Evolutionary conservation across 2,888 invertebrate species (phyloP).

Genomic region (Caenorhabditis becei): DNA sequence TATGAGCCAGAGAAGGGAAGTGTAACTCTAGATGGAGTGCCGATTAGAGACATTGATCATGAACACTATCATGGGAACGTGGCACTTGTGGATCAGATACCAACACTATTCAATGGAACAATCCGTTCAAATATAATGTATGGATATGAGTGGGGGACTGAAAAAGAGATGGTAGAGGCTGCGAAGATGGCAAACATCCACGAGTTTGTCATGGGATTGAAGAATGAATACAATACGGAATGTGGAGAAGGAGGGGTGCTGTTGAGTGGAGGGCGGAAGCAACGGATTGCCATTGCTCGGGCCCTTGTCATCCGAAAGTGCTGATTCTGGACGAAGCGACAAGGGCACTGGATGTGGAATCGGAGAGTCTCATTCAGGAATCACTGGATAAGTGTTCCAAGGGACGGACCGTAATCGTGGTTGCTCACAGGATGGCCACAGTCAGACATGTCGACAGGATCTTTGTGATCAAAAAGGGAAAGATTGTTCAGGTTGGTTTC

Average conservation of each 20-base stretch:
- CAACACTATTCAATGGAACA: conserved; percentile 77
- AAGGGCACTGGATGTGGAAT: conserved; percentile 74
- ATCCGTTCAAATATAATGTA: conserved; percentile 80
- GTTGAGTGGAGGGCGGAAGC: conserved; percentile 81
- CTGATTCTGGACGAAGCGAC: conserved; percentile 79
- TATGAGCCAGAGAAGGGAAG: conserved; percentile 82
- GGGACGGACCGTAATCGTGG: conserved; percentile 83
- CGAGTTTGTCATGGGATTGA: conserved; percentile 82
- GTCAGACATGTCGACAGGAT: conserved; percentile 83
- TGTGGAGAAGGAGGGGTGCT: conserved; percentile 83
- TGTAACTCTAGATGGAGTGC: conserved; percentile 82
- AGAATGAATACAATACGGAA: conserved; percentile 82
- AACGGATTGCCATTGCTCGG: conserved; percentile 78
- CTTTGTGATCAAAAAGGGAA: conserved; percentile 80
- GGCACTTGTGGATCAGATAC: conserved; percentile 78
- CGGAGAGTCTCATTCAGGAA: conserved; percentile 74
- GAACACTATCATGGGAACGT: conserved; percentile 82
- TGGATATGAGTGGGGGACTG: conserved; percentile 77
- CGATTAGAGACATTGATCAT: conserved; percentile 82
- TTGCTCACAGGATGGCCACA: conserved; percentile 83
- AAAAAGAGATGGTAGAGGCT: conserved; percentile 77
- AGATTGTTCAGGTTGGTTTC: conserved; percentile 80
- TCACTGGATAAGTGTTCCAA: conserved; percentile 68
- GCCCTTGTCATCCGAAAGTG: conserved; percentile 76
- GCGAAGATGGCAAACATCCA: conserved; percentile 83